These are phyloP conservation scores for Globia sparganii DNA, from an alignment of 2,888 invertebrate genomes.

Conservation along the genomic window DNA sequence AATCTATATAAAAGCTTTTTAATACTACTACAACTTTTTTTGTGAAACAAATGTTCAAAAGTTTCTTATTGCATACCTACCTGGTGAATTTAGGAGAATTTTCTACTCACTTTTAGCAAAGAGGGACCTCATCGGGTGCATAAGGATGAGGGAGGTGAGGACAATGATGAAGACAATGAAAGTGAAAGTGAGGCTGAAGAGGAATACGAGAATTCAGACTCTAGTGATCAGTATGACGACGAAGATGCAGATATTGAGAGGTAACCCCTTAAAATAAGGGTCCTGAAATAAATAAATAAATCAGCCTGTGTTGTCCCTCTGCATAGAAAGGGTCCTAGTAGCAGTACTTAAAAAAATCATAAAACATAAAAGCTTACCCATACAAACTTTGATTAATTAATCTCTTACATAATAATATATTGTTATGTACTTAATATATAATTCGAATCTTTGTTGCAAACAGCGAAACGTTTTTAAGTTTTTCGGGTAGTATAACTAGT, in stretches of 20 bases:
- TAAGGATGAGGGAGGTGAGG: conserved; percentile 67
- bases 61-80: background rate
- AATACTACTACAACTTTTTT: background rate
- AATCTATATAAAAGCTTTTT: background rate
- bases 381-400: background rate
- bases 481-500: background rate
- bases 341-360: background rate
- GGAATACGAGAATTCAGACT: conserved; percentile 75
- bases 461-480: background rate
- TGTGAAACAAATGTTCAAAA: background rate
- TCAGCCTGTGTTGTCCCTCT: background rate
- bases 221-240: conserved; percentile 75
- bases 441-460: conserved; percentile 10
- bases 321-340: background rate
- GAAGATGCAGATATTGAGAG: conserved; percentile 74
- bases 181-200: conserved; percentile 73
- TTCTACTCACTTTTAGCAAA: conserved; percentile 61
- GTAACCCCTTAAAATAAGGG: conserved; percentile 61
- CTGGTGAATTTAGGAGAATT: background rate
- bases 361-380: too few species aligned
- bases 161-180: conserved; percentile 63
- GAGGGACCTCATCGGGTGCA: conserved; percentile 57
- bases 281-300: background rate
- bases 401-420: background rate
- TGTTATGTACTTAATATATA: background rate